Percentiles rank a stretch among this genome's conserved stretches.
Conservation (phyloP, 2,888 invertebrate species). For the Lepidocyrtoides sp. region DNA sequence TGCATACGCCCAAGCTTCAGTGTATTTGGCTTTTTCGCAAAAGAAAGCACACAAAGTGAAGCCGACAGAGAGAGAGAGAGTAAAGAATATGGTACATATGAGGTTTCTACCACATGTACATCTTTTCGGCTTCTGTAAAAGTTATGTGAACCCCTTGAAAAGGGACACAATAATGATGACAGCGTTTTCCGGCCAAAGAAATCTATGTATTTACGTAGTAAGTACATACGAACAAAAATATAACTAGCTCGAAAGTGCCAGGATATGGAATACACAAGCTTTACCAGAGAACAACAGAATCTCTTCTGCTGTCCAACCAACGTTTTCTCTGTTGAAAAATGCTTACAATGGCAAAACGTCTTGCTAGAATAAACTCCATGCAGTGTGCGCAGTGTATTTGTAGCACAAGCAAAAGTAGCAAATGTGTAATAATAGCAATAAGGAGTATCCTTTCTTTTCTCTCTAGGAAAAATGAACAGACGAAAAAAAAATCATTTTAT, state of each 20-base stretch:
- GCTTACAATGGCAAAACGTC: constrained; percentile 42
- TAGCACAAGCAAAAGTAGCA: neutral
- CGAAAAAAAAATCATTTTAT: neutral
- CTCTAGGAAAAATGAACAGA: too few relatives aligned
- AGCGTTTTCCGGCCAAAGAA: constrained; percentile 36
- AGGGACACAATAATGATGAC: constrained; percentile 46
- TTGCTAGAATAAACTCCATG: neutral
- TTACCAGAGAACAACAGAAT: too few relatives aligned
- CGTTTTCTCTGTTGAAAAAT: neutral
- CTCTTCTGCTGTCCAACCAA: too few relatives aligned
- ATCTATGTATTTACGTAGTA: too few relatives aligned
- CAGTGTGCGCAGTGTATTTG: neutral
- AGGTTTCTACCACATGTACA: neutral
- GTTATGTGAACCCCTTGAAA: neutral
- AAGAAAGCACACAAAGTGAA: too few relatives aligned
- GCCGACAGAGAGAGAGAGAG: neutral
- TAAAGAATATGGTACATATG: too few relatives aligned
- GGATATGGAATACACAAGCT: too few relatives aligned
- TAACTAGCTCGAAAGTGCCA: neutral
- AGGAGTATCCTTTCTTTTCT: constrained; percentile 56
- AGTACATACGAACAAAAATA: neutral
- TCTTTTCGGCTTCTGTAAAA: neutral
- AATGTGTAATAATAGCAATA: constrained; percentile 66
- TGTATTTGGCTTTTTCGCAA: too few relatives aligned
- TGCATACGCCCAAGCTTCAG: too few relatives aligned